Evolutionary conservation across 2,888 invertebrate genomes (phyloP), one percentile per base, ranked within the genome.

Genomic region (Mesorhabditis spiculigera): DNA sequence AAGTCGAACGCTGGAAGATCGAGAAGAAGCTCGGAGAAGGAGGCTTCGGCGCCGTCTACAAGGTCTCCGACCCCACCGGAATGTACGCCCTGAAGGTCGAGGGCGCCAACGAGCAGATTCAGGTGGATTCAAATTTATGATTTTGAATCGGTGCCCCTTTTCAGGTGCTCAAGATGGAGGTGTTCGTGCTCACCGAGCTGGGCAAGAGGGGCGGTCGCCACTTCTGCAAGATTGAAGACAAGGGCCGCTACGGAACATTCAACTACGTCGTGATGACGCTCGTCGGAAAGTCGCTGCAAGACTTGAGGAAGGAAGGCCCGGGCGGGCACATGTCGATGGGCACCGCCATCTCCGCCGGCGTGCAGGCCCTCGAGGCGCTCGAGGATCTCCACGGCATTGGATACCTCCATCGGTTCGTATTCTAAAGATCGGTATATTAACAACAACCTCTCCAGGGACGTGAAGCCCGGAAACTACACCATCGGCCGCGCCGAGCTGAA

Each of bases 251-350:
- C 63, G 78, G 78, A 16, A 71, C 67, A 69, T 84, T 84, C 78
- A 82, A 84, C 74, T 83, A 80, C 63, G 83, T 81, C 63, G 81
- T 84, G 41, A 83, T 84, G 82, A 81, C 81, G 10, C 73, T 84
- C n/a, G 84, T 80, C 69, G 80, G 80, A 28, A 80, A 78, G 63
- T 78, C 78, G 41, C 72, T 80, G 4, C 78, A 80, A 71, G 80
- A 75, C 63, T 68, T 78, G 44, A 71, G 69, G 67, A 73, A 77
- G 70, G 76, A 74, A 68, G 68, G 74, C 8, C 73, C 75, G 43
- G 77, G 77, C 42, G 73, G 71, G 5, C 78, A 77, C 67, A 73
- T 79, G 75, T 74, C 79, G 10, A 68, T 79, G 68, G 77, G 77
- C n/a, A 76, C 77, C 67, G 75, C 78, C 5, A 70, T 78, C 50